Percentiles rank a stretch among this genome's conserved stretches.
These are phyloP conservation scores for Eupeodes corollae DNA, from an alignment of 1,140 invertebrate species.

Conservation along the genomic window DNA sequence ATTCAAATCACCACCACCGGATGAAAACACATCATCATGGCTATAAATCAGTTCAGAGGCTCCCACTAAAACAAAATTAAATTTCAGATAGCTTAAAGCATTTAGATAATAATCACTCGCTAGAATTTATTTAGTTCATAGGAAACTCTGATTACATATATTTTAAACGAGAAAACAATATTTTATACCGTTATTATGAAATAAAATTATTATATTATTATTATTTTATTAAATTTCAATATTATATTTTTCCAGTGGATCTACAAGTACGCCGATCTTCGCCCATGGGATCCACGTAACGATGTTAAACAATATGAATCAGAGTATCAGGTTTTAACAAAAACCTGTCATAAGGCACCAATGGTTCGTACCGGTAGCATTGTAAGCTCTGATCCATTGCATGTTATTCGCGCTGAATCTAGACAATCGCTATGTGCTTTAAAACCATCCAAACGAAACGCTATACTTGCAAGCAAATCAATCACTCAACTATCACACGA, in stretches of 20 bases:
- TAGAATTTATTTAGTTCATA: no score
- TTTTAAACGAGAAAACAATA: no score
- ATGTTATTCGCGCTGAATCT: slow-evolving; percentile 16
- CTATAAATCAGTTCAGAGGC: no score
- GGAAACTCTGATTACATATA: no score
- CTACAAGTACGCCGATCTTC: slow-evolving; percentile 60
- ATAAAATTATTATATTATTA: no score
- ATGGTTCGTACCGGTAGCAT: slow-evolving; percentile 53
- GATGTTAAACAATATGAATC: slow-evolving; percentile 72
- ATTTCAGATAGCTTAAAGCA: no score
- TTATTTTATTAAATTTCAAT: background rate
- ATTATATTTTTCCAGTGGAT: slow-evolving; percentile 44
- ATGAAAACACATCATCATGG: no score
- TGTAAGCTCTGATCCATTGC: slow-evolving; percentile 45
- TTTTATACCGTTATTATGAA: no score
- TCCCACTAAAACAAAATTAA: no score
- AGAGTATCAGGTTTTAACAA: slow-evolving; percentile 57
- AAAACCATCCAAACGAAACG: slow-evolving; percentile 5
- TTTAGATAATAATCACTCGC: no score
- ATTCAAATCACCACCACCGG: no score
- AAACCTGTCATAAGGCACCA: slow-evolving; percentile 60
- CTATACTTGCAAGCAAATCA: slow-evolving; percentile 3
- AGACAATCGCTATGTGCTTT: slow-evolving; percentile 5
- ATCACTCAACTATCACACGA: background rate
- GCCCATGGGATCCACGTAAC: slow-evolving; percentile 74